Conservation (phyloP, 2,888 invertebrate genomes). For the Drosophila birchii region DNA sequence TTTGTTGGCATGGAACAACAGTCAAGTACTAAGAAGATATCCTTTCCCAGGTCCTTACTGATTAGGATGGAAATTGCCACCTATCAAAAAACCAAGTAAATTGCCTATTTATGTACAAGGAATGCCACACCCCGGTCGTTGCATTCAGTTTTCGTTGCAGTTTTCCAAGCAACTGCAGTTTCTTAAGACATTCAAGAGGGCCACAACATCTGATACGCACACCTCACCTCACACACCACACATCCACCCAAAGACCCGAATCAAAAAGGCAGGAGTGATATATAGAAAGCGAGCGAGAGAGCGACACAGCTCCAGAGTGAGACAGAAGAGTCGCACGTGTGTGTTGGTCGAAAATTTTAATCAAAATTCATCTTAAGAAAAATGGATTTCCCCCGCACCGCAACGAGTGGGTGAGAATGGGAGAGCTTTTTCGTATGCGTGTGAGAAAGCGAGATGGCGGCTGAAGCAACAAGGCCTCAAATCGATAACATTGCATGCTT, state of each 20-base stretch:
- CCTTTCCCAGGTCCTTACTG: background rate
- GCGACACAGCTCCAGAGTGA: conserved; percentile 13
- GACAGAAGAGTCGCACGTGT: conserved; percentile 40
- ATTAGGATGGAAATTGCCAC: conserved; percentile 1
- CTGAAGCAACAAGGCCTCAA: conserved; percentile 48
- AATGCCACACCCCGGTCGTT: conserved; percentile 23
- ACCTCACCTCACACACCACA: conserved; percentile 14
- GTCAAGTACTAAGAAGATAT: background rate
- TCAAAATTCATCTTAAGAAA: conserved; percentile 78
- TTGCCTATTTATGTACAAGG: conserved; percentile 67
- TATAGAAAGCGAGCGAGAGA: conserved; percentile 28
- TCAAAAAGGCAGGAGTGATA: conserved; percentile 1
- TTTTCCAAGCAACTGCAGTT: conserved; percentile 66
- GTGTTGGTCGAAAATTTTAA: conserved; percentile 69
- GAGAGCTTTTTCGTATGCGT: conserved; percentile 17
- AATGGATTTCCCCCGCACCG: conserved; percentile 53
- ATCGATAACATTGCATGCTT: conserved; percentile 70
- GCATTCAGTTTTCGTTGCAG: conserved; percentile 47
- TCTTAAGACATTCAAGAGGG: conserved; percentile 72
- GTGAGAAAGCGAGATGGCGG: conserved; percentile 60
- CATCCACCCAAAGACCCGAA: conserved; percentile 11
- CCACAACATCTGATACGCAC: conserved; percentile 7
- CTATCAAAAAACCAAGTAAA: conserved; percentile 54
- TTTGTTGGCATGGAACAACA: background rate
- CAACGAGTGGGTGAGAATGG: conserved; percentile 1